Evolutionary conservation across 2,797 vertebrate genomes (phyloP), one percentile per base, ranked within the genome.

Genomic region (Paguma larvata): DNA sequence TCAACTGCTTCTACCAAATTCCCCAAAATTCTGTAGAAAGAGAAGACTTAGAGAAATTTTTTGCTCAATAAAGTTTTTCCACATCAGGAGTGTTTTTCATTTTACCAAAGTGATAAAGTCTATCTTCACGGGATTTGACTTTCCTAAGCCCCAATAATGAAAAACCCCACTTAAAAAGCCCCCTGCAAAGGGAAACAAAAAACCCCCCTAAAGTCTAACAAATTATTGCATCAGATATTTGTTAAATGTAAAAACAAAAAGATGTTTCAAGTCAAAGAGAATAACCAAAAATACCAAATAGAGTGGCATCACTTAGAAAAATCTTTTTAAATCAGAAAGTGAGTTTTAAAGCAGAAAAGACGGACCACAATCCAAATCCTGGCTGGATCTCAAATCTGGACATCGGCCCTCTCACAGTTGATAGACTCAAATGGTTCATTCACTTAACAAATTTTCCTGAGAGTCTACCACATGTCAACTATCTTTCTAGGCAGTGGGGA

Each of bases 381-480:
- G 38, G n/a, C 19, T 44, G 48, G 68, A 77, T 46, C 38, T 53
- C 62, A 86, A 70, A 84, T 84, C 78, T 88, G 70, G 44, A 87
- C 46, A n/a, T 56, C 65, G 46, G 51, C 48, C 44, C 41, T 92
- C 89, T 85, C 56, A 85, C 79, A 92, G 53, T 27, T 67, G 38
- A 79, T 51, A 65, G n/a, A 77, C 70, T 63, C 65, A 97, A 59
- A 70, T 3, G 27, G 34, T 79, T 84, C 41, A 63, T 91, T 88
- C 75, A 34, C 73, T 95, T 46, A 67, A 91, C 23, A 97, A 67
- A 90, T 78, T 65, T 72, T 48, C 46, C 62, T 14, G 19, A 84
- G n/a, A 77, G 48, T 78, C 19, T 8, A 1, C 15, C 12, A 18
- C 68, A 41, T 44, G 18, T 41, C 67, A 86, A 46, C 14, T 38